phyloP scores from a whole-genome alignment of 2,113 vertebrate genomes.

The Puntigrus tetrazona region DNA sequence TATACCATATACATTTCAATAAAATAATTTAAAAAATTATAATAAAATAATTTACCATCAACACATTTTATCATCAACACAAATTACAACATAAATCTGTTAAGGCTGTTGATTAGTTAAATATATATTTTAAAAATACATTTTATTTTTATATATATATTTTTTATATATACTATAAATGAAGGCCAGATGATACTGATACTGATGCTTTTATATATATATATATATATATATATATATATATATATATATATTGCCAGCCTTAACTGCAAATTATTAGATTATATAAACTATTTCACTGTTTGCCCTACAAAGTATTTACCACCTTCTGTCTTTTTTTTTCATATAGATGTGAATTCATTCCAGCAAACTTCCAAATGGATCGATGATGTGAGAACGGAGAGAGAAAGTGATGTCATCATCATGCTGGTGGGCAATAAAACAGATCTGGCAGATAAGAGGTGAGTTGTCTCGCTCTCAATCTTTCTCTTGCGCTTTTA shows the following conservation, averaged over 20 bases:
- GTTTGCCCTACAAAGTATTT: background rate
- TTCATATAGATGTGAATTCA: constrained; percentile 84
- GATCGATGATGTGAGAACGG: constrained; percentile 92
- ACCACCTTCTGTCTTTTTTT: constrained; percentile 4
- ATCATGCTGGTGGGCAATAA: constrained; percentile 83
- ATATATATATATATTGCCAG: too few relatives aligned
- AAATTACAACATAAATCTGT: background rate
- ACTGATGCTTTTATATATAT: too few relatives aligned
- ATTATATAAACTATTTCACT: background rate
- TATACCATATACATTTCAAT: background rate
- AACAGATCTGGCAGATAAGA: constrained; percentile 91
- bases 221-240: too few relatives aligned
- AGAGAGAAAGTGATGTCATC: constrained; percentile 83
- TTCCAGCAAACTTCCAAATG: constrained; percentile 94
- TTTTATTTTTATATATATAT: background rate
- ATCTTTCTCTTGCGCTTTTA: background rate
- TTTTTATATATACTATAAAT: background rate
- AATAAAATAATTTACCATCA: too few relatives aligned
- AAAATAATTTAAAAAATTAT: too few relatives aligned
- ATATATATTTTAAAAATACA: too few relatives aligned
- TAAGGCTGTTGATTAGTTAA: background rate
- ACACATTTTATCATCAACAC: background rate
- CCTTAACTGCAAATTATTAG: background rate
- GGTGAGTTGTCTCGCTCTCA: constrained; percentile 67
- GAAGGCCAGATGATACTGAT: background rate